Evolutionary conservation across 30 jellyfish, hydroid and myxozoan genomes (phyloP).

Genomic region (Nemopilema nomurai): DNA sequence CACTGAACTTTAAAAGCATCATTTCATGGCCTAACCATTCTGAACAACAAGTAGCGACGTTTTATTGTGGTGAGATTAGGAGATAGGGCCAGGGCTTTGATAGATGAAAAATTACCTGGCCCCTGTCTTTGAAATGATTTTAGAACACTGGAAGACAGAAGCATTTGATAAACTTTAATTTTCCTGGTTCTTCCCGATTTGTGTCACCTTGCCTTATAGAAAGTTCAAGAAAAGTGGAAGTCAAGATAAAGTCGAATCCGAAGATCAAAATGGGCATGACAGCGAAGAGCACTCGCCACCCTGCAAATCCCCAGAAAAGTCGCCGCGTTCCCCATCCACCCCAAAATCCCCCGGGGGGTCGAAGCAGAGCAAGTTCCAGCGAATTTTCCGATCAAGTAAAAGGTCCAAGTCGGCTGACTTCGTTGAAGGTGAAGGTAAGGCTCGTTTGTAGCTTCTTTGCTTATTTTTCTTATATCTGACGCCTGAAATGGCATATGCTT

Average conservation of each 20-base stretch:
- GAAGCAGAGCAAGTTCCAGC: constrained; percentile 52
- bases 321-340: constrained; percentile 45
- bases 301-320: constrained; percentile 44
- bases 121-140: too few relatives aligned
- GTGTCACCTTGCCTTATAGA: constrained; percentile 13
- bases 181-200: background rate
- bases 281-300: constrained; percentile 48
- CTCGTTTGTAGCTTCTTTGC: background rate
- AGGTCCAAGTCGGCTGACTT: constrained; percentile 50
- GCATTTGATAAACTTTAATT: background rate
- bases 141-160: too few relatives aligned
- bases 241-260: constrained; percentile 51
- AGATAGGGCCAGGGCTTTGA: too few relatives aligned
- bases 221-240: constrained; percentile 54
- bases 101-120: too few relatives aligned
- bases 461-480: too few relatives aligned
- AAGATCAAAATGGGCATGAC: constrained; percentile 63
- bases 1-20: too few relatives aligned
- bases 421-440: constrained; percentile 42
- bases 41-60: too few relatives aligned
- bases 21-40: too few relatives aligned
- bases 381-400: constrained; percentile 60
- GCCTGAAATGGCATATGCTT: too few relatives aligned
- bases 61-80: too few relatives aligned
- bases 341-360: constrained; percentile 39